Percentiles rank a stretch among this genome's conserved stretches.
Conservation (phyloP, 2,888 invertebrate genomes). For the Limnephilus auricula region DNA sequence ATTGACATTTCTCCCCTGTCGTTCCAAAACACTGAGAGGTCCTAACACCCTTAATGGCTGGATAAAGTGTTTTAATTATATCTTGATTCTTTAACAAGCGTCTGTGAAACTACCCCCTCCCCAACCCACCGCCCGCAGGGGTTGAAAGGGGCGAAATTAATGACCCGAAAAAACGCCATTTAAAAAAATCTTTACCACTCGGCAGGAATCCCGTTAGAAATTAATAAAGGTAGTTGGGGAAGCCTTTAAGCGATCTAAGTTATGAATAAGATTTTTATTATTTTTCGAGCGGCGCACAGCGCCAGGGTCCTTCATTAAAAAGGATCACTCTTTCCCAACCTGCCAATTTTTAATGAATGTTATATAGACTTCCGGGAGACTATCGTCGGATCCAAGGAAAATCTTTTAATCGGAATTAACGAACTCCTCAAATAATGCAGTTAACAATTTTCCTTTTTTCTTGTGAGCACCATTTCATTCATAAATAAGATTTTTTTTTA, state of each 20-base stretch:
- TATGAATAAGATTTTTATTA: constrained; percentile 51
- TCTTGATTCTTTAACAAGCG: constrained; percentile 63
- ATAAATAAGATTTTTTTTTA: not conserved
- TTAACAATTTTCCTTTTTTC: not conserved
- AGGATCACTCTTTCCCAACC: not conserved
- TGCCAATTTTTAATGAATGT: constrained; percentile 31
- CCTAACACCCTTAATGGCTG: constrained; percentile 47
- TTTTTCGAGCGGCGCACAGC: not conserved
- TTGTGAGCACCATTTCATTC: too few relatives aligned
- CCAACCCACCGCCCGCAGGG: not conserved
- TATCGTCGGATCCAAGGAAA: not conserved
- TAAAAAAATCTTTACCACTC: constrained; percentile 49
- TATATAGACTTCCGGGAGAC: not conserved
- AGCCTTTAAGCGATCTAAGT: constrained; percentile 46
- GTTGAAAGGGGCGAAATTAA: constrained; percentile 52
- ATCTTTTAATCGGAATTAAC: not conserved
- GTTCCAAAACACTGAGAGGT: constrained; percentile 37
- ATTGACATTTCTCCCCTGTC: constrained; percentile 62
- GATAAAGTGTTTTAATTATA: constrained; percentile 60
- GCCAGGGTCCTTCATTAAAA: constrained; percentile 39
- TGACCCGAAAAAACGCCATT: constrained; percentile 61
- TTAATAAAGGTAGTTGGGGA: constrained; percentile 51
- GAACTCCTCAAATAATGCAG: not conserved
- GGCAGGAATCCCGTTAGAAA: constrained; percentile 41
- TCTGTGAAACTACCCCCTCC: constrained; percentile 51